Conservation (phyloP, 2,113 vertebrate genomes). For the Sakesphorus luctuosus region DNA sequence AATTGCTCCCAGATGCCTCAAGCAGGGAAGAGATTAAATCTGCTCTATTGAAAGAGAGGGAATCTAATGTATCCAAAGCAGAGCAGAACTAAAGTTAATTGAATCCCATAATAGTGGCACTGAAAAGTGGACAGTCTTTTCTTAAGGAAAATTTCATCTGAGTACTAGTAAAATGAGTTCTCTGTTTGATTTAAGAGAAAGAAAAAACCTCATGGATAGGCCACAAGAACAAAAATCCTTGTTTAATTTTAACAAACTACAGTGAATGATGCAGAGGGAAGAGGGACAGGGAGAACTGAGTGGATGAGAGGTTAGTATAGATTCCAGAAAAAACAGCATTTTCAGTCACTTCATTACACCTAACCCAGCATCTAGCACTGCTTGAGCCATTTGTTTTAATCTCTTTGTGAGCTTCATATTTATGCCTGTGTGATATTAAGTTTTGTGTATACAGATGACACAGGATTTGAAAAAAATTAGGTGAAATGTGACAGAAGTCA, state of each 20-base stretch:
- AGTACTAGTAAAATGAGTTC: background rate
- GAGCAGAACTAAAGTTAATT: constrained; percentile 20
- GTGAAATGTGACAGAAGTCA: background rate
- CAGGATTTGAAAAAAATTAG: background rate
- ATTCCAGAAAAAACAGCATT: constrained; percentile 14
- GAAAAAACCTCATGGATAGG: background rate
- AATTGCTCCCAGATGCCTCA: constrained; percentile 20
- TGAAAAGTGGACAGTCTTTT: constrained; percentile 17
- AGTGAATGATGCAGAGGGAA: background rate
- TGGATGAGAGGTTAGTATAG: background rate
- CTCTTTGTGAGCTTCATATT: background rate
- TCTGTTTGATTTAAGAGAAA: constrained; percentile 9
- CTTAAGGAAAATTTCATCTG: constrained; percentile 14
- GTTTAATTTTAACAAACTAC: constrained; percentile 22
- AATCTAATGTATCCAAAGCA: background rate
- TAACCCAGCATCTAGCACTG: background rate
- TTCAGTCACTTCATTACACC: background rate
- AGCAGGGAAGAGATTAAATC: constrained; percentile 19
- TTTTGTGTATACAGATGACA: background rate
- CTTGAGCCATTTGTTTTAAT: background rate
- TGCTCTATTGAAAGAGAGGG: constrained; percentile 12
- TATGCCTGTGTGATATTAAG: background rate
- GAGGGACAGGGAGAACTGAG: background rate
- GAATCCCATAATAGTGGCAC: background rate
- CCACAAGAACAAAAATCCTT: background rate